Evolutionary conservation across 1,140 invertebrate genomes (phyloP).

Genomic region (Leptinotarsa defecta): DNA sequence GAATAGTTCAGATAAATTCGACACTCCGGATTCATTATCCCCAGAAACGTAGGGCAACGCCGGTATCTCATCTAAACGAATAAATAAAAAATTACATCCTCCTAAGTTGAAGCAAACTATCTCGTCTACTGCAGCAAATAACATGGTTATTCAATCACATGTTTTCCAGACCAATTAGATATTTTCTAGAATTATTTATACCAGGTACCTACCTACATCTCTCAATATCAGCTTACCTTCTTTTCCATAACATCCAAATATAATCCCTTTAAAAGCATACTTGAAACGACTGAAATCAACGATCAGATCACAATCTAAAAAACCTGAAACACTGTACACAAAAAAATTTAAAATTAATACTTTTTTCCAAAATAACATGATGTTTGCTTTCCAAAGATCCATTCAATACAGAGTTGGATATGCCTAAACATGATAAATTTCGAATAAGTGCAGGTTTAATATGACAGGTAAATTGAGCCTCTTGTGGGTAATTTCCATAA

Average conservation of each 20-base stretch:
- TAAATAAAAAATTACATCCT: no score
- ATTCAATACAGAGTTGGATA: not conserved
- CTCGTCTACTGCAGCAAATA: no score
- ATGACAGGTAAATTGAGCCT: not conserved
- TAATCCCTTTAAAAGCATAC: slow-evolving; percentile 16
- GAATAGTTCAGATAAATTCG: no score
- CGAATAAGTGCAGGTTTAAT: not conserved
- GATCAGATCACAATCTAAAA: slow-evolving; percentile 9
- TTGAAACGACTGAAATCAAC: slow-evolving; percentile 20
- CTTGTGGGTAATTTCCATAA: not conserved
- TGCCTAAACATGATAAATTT: not conserved
- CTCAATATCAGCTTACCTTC: slow-evolving; percentile 18
- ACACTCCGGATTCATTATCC: no score
- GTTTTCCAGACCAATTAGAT: no score
- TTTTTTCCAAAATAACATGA: not conserved
- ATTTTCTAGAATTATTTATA: no score
- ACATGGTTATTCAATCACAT: no score
- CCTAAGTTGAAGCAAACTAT: no score
- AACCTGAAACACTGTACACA: not conserved
- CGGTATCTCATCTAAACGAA: no score
- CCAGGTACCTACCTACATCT: no score
- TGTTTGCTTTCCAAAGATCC: not conserved
- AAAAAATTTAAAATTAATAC: not conserved
- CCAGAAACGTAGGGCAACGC: no score
- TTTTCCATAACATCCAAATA: slow-evolving; percentile 26